Evolutionary conservation across 2,888 invertebrate species (phyloP).

Genomic region (Aleiodes alternator): DNA sequence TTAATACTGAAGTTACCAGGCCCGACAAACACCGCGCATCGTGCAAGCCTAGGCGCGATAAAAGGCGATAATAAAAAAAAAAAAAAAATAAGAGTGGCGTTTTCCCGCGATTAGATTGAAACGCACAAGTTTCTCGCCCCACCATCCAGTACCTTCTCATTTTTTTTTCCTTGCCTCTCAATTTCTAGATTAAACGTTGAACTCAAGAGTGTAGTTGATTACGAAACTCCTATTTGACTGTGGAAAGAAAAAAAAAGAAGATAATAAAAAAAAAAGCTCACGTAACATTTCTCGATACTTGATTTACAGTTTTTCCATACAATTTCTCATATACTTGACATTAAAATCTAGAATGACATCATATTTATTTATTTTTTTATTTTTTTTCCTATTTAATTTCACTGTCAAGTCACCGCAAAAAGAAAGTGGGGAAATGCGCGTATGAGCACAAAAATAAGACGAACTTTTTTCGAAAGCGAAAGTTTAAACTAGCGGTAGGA

Average conservation of each 20-base stretch:
- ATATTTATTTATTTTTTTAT: conserved; percentile 19
- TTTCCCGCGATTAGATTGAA: conserved; percentile 48
- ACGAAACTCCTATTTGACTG: conserved; percentile 16
- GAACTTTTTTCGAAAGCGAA: conserved; percentile 65
- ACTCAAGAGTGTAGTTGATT: conserved; percentile 25
- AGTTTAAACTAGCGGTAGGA: conserved; percentile 56
- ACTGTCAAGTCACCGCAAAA: conserved; percentile 20
- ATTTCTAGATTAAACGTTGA: conserved; percentile 42
- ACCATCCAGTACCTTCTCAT: no score
- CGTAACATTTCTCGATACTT: conserved; percentile 10
- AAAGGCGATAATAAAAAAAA: conserved; percentile 42
- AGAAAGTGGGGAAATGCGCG: conserved; percentile 34
- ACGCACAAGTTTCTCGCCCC: conserved; percentile 5
- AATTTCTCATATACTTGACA: conserved; percentile 19
- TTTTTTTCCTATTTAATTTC: conserved; percentile 34
- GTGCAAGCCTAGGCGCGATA: conserved; percentile 48
- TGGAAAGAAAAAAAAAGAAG: not conserved
- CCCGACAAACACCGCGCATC: conserved; percentile 47
- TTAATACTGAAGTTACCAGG: conserved; percentile 35
- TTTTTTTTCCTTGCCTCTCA: conserved; percentile 16
- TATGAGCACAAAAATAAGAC: conserved; percentile 50
- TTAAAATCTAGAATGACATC: conserved; percentile 20
- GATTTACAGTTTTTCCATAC: not conserved
- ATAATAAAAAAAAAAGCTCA: not conserved
- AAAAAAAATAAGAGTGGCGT: conserved; percentile 2